Evolutionary conservation across 2,113 vertebrate species (phyloP), one percentile per base, ranked within the genome.

Genomic region (Cygnus buccinator): DNA sequence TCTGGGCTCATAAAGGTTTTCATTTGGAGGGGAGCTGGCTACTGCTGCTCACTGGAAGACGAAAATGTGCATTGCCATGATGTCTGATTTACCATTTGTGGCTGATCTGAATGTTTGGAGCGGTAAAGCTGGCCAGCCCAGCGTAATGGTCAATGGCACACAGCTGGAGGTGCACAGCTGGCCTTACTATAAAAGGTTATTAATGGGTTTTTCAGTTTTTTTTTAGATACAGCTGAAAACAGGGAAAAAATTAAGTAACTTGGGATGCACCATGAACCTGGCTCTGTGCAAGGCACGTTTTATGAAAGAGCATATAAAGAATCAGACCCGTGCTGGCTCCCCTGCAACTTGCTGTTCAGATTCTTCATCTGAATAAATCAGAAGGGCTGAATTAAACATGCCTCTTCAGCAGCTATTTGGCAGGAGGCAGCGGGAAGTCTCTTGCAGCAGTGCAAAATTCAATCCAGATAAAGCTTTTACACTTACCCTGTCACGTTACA

Each of bases 1-100:
- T 92, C 82, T 54, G 82, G 79, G 89, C 89, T 94, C 86, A 89
- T 55, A 94, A 95, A 92, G 92, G 66, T 78, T 96, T 93, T 91
- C 68, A 78, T 84, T 81, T 82, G 95, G 89, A 93, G 16, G 50
- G 62, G 66, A 93, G 89, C 87, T 92, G 91, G 86, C 95, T 93
- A 86, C 94, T 70, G 85, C 94, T 94, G 44, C 54, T 88, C 78
- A 50, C 70, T 91, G 91, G 59, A 90, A 91, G 89, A 87, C 63
- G 87, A 79, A 95, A 93, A 76, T 0, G 0, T 48, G 50, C 89
- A 22, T 37, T 94, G 82, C 91, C 79, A 61, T 76, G 44, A 82
- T 20, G 46, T 41, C 70, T 95, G 85, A 89, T 89, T 95, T 82
- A 92, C 61, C 71, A 61, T 59, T 88, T 71, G 62, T 85, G 75